A percentile compares a stretch with the other conserved stretches of the same genome.
Conservation (phyloP, 2,113 vertebrate genomes). For the Mormoops blainvillei region DNA sequence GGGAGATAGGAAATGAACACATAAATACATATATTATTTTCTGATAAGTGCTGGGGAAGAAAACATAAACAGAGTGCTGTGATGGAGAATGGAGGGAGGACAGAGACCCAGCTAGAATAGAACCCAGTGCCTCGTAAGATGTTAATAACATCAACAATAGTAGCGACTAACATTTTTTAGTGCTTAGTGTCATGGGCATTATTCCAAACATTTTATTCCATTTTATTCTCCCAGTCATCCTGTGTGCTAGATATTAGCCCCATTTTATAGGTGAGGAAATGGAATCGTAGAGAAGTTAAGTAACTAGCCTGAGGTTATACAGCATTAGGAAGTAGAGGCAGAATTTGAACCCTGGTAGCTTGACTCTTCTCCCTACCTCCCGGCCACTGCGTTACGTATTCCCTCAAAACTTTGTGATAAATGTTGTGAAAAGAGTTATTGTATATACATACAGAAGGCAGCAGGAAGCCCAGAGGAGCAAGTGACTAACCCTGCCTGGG, state of each 20-base stretch:
- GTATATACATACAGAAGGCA: neutral
- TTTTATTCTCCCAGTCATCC: neutral
- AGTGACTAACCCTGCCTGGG: conserved; percentile 51
- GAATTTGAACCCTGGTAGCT: neutral
- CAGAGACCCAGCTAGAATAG: conserved; percentile 5
- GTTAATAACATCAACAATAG: neutral
- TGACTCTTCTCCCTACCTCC: neutral
- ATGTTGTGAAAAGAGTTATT: neutral
- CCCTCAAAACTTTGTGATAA: neutral
- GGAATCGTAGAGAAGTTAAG: conserved; percentile 30
- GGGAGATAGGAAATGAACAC: conserved; percentile 1
- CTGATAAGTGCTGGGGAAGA: neutral
- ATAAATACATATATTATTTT: neutral
- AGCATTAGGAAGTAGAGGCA: conserved; percentile 2
- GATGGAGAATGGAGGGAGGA: neutral
- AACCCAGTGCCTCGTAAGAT: neutral
- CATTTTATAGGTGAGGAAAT: conserved; percentile 37
- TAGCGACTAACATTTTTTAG: neutral
- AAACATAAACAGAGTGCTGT: neutral
- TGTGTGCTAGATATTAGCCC: conserved; percentile 17
- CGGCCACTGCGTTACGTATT: neutral
- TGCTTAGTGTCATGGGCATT: neutral
- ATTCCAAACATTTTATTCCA: conserved; percentile 43
- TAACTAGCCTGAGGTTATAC: neutral
- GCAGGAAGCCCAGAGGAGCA: conserved; percentile 29